Conservation (phyloP, 2,888 invertebrate species). For the Acronicta psi region DNA sequence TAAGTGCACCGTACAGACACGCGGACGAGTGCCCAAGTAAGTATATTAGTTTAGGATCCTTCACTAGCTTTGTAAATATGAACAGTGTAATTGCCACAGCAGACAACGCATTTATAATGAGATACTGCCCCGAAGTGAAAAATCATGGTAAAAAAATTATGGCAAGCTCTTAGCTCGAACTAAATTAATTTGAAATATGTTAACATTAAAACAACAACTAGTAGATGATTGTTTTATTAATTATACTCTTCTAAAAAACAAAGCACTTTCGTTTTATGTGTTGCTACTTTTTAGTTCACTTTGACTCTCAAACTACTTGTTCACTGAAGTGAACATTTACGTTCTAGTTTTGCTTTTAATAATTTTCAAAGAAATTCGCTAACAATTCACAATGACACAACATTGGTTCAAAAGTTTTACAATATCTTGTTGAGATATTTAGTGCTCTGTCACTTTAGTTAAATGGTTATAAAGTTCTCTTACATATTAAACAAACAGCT, state of each 20-base stretch:
- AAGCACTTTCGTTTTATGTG: too few species aligned
- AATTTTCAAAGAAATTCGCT: background rate
- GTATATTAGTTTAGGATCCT: constrained; percentile 54
- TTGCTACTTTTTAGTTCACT: background rate
- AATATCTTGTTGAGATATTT: too few species aligned
- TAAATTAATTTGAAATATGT: too few species aligned
- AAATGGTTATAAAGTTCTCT: too few species aligned
- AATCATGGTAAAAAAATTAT: constrained; percentile 6
- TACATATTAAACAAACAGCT: constrained; percentile 1
- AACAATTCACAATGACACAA: background rate
- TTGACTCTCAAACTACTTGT: background rate
- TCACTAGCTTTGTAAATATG: constrained; percentile 51
- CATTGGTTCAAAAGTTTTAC: too few species aligned
- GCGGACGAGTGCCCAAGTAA: constrained; percentile 5
- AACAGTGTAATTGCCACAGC: constrained; percentile 49
- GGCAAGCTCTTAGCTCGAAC: too few species aligned
- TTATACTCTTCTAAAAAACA: background rate
- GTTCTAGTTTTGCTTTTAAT: background rate
- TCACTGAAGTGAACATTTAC: constrained; percentile 1
- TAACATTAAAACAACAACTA: too few species aligned
- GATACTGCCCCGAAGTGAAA: constrained; percentile 5
- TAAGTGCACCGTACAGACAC: constrained; percentile 12
- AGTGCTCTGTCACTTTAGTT: too few species aligned
- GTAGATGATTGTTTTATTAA: too few species aligned
- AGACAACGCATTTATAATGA: constrained; percentile 45